Percentiles rank a stretch among this genome's conserved stretches.
Evolutionary conservation across 2,888 invertebrate species (phyloP).

Genomic region (Fragum sueziense): DNA sequence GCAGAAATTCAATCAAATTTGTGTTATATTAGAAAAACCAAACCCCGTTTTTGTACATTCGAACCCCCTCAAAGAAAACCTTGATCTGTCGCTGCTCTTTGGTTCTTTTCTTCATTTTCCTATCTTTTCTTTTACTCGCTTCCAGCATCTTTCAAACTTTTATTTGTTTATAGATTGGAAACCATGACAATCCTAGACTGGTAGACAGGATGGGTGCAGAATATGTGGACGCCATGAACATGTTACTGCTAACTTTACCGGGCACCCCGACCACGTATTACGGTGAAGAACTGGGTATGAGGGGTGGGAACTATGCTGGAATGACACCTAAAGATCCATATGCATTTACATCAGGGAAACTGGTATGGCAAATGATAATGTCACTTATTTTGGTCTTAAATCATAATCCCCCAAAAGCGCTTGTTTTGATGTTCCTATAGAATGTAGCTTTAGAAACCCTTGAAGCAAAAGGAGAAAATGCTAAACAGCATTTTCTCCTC

Average conservation of each 20-base stretch:
- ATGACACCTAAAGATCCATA: constrained; percentile 74
- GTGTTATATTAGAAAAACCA: too few species aligned
- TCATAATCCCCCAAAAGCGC: too few species aligned
- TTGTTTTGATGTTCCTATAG: too few species aligned
- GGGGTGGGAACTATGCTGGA: constrained; percentile 83
- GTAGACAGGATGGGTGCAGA: constrained; percentile 86
- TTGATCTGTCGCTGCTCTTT: too few species aligned
- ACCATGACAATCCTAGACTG: constrained; percentile 78
- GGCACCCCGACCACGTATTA: constrained; percentile 94
- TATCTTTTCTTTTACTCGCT: too few species aligned
- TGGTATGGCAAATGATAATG: constrained; percentile 38
- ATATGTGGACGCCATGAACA: constrained; percentile 89
- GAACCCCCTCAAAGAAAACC: too few species aligned
- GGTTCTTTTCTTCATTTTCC: too few species aligned
- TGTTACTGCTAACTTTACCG: constrained; percentile 91
- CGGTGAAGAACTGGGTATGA: constrained; percentile 94
- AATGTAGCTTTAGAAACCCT: too few species aligned
- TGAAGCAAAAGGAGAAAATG: background rate
- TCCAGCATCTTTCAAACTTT: too few species aligned
- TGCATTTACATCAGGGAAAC: constrained; percentile 61
- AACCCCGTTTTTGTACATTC: too few species aligned
- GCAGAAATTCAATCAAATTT: too few species aligned
- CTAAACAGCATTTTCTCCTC: background rate
- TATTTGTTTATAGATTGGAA: constrained; percentile 75
- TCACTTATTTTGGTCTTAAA: too few species aligned